These are phyloP conservation scores for Cherax destructor DNA, from an alignment of 1,140 invertebrate species.

Conservation along the genomic window DNA sequence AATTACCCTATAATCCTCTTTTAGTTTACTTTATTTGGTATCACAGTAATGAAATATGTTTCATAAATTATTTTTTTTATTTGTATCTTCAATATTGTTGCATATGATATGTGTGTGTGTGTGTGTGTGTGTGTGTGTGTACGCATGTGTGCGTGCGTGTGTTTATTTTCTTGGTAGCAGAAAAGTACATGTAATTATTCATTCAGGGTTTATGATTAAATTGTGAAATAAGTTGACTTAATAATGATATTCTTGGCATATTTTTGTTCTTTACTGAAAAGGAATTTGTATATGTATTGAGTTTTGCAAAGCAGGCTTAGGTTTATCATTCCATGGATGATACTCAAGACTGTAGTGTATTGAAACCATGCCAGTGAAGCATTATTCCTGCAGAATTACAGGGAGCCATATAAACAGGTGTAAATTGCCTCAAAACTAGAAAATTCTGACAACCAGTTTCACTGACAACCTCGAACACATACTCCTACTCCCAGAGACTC, in stretches of 20 bases:
- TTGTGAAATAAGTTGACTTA: too few species aligned
- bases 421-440: not conserved
- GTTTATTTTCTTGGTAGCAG: too few species aligned
- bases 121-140: too few species aligned
- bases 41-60: not conserved
- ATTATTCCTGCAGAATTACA: not conserved
- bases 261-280: not conserved
- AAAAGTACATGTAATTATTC: too few species aligned
- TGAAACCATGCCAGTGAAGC: not conserved
- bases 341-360: not conserved
- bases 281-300: not conserved
- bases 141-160: too few species aligned
- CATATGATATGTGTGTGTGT: too few species aligned
- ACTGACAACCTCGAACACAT: too few species aligned
- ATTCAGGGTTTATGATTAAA: too few species aligned
- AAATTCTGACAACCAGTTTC: too few species aligned
- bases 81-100: too few species aligned
- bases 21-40: constrained; percentile 7
- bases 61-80: not conserved
- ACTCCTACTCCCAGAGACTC: too few species aligned
- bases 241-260: not conserved
- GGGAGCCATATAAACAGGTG: not conserved
- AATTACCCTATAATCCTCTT: constrained; percentile 53
- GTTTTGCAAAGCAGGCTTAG: not conserved
- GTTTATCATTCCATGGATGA: not conserved